A percentile compares a stretch with the other conserved stretches of the same genome.
phyloP scores from a whole-genome alignment of 1,140 invertebrate genomes.

The Battus philenor region DNA sequence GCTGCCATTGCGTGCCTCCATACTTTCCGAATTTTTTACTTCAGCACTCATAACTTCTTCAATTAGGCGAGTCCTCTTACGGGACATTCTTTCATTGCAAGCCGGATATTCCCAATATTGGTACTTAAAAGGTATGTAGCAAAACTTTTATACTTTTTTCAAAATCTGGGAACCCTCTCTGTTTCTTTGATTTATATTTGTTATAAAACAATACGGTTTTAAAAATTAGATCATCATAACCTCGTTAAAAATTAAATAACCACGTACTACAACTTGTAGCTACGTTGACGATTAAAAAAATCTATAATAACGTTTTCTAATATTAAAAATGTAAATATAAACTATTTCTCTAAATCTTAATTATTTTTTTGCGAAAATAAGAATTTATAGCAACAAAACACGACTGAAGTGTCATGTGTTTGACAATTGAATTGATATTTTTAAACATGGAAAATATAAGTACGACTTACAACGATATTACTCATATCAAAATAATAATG shows the following conservation, averaged over 20 bases:
- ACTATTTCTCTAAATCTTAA: not conserved
- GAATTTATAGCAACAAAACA: slow-evolving; percentile 15
- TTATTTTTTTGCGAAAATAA: not conserved
- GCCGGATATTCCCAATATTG: slow-evolving; percentile 13
- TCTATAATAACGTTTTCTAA: not conserved
- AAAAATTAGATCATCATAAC: slow-evolving; percentile 5
- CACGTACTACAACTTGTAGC: not conserved
- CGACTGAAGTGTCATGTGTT: slow-evolving; percentile 15
- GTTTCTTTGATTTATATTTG: no score
- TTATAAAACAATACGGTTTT: slow-evolving; percentile 1
- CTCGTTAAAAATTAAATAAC: slow-evolving; percentile 1
- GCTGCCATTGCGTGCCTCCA: slow-evolving; percentile 44
- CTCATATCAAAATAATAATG: no score
- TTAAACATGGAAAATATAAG: no score
- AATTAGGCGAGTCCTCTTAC: slow-evolving; percentile 46
- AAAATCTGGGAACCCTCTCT: no score
- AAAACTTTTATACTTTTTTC: no score
- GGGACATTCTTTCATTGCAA: slow-evolving; percentile 67
- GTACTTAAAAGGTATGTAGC: no score
- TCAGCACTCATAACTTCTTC: slow-evolving; percentile 53
- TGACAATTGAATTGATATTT: slow-evolving; percentile 13
- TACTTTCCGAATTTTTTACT: slow-evolving; percentile 30
- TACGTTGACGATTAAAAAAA: no score
- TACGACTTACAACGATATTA: no score
- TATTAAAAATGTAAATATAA: not conserved